Evolutionary conservation across 2,797 vertebrate genomes (phyloP).

Genomic region (Selene dorsalis): DNA sequence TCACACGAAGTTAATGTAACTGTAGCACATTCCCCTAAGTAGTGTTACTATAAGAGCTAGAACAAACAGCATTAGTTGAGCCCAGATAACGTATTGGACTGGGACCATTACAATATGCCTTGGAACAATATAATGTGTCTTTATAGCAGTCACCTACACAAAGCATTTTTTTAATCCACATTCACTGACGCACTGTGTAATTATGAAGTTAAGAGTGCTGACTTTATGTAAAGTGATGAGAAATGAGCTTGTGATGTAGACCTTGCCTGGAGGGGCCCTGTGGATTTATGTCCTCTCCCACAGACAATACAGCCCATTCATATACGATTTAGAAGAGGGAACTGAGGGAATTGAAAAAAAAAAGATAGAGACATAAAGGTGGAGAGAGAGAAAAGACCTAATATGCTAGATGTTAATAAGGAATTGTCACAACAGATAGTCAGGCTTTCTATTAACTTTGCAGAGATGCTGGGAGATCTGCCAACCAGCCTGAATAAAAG

Average conservation of each 20-base stretch:
- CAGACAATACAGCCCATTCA: conserved; percentile 46
- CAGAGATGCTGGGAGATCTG: conserved; percentile 60
- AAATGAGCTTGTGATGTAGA: conserved; percentile 75
- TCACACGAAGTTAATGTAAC: neutral
- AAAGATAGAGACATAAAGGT: neutral
- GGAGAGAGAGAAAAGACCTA: conserved; percentile 48
- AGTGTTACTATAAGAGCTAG: neutral
- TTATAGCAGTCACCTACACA: conserved; percentile 40
- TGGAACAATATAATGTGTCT: conserved; percentile 14
- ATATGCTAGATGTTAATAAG: conserved; percentile 71
- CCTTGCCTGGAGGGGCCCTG: conserved; percentile 77
- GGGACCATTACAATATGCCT: neutral
- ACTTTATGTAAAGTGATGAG: conserved; percentile 76
- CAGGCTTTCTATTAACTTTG: conserved; percentile 59
- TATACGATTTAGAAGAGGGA: conserved; percentile 38
- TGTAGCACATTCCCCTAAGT: neutral
- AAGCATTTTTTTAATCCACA: conserved; percentile 38
- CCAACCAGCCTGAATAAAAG: conserved; percentile 67
- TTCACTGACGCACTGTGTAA: conserved; percentile 56
- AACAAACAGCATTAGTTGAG: neutral
- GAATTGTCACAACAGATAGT: conserved; percentile 70
- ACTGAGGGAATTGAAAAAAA: conserved; percentile 1
- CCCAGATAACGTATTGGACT: neutral
- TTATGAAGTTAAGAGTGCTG: conserved; percentile 74
- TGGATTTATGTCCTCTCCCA: conserved; percentile 68